A percentile compares a stretch with the other conserved stretches of the same genome.
These are phyloP conservation scores for Acutogordius australiensis DNA, from an alignment of 2,888 invertebrate species.

Conservation along the genomic window DNA sequence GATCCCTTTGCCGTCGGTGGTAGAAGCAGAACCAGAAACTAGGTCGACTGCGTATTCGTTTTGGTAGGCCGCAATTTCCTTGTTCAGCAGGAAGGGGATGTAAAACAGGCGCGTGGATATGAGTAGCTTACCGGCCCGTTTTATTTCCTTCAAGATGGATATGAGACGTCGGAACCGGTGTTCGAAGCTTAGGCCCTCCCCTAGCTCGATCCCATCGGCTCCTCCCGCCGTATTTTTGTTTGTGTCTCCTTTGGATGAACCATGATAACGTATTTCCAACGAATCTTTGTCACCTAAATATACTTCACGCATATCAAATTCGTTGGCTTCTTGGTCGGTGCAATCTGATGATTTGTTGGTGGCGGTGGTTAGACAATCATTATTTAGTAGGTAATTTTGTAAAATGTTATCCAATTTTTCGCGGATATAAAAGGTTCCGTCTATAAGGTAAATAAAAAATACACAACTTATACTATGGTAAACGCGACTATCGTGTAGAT, in stretches of 20 bases:
- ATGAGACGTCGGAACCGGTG: not conserved
- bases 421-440: not conserved
- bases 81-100: conserved; percentile 3
- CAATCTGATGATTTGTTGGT: too few relatives aligned
- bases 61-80: not conserved
- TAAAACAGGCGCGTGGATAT: conserved; percentile 5
- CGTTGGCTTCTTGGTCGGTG: too few relatives aligned
- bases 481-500: too few relatives aligned
- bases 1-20: too few relatives aligned
- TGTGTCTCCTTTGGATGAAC: too few relatives aligned
- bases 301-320: too few relatives aligned
- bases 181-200: not conserved
- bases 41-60: not conserved
- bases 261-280: too few relatives aligned
- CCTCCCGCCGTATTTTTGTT: not conserved
- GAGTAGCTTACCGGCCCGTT: not conserved
- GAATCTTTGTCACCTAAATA: not conserved
- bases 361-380: not conserved
- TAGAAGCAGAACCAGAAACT: not conserved
- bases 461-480: too few relatives aligned
- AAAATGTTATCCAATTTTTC: not conserved
- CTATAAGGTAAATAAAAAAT: too few relatives aligned
- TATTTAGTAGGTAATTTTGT: not conserved
- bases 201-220: too few relatives aligned
- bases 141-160: not conserved